phyloP scores from a whole-genome alignment of 2,797 vertebrate genomes.

The Premnoplex brunnescens region DNA sequence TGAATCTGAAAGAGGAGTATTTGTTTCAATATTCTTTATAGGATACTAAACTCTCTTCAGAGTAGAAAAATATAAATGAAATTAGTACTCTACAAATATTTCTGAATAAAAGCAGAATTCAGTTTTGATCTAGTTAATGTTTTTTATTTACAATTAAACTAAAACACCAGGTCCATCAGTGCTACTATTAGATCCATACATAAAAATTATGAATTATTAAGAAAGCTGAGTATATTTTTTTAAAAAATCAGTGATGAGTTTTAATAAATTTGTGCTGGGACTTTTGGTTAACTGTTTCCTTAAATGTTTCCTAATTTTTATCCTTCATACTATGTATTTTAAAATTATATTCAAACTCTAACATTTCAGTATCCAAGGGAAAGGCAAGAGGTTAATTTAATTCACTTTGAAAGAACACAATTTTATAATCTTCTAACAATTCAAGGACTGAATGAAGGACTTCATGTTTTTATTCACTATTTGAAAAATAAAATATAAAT shows the following conservation, averaged over 20 bases:
- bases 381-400: conserved; percentile 71
- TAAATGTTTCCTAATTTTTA: not conserved
- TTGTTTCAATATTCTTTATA: not conserved
- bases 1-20: not conserved
- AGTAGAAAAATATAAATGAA: not conserved
- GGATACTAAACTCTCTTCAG: not conserved
- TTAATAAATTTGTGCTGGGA: not conserved
- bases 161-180: not conserved
- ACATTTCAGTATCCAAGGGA: conserved; percentile 58
- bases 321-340: not conserved
- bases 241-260: not conserved
- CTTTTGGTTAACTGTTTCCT: not conserved
- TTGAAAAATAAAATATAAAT: conserved; percentile 32
- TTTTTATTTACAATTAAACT: not conserved
- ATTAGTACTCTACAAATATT: not conserved
- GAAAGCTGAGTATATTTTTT: not conserved
- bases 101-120: not conserved
- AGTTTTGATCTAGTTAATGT: not conserved
- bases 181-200: not conserved
- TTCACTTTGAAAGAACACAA: conserved; percentile 71
- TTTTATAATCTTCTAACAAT: conserved; percentile 70
- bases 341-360: conserved; percentile 58
- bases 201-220: conserved; percentile 2
- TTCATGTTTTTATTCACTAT: conserved; percentile 66
- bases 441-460: conserved; percentile 47